Evolutionary conservation across 2,888 invertebrate genomes (phyloP), one percentile per base, ranked within the genome.

Genomic region (Hyposoter dolosus): DNA sequence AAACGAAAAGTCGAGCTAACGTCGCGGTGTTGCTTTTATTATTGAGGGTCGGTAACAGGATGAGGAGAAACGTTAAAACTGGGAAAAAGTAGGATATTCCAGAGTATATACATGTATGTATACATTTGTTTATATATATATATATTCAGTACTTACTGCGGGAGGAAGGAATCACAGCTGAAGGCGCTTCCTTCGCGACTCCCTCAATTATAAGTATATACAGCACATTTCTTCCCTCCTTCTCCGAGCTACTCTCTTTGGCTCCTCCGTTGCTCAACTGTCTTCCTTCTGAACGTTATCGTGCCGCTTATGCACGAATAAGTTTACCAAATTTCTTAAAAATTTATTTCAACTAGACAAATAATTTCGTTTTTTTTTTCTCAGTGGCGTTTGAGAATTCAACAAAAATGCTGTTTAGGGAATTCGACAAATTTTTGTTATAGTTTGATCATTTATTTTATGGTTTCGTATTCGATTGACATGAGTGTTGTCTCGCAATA

Each of bases 151-250:
- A 84, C 88, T 84, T 88, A 85, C 72, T 76, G 81, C 85, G 60
- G 71, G 86, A 89, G 89, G 88, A 89, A 90, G 90, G 90, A 90
- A 90, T 90, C 90, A 90, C 90, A 90, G 90, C 89, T 89, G 90
- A 90, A 88, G 82, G 90, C 88, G 88, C 87, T 88, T 89, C 87
- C 88, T 88, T 81, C 86, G 75, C 84, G 86, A 83, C 83, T 86
- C 83, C 86, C 78, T 83, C 78, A 86, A 86, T 86, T 83, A 83
- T 69, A 56, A 43, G 28, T 56, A 43, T 65, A 65, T 68, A 79
- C 47, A 40, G 40, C 40, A 76, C 23, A 78, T n/a, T 19, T 9
- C 50, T 80, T 65, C 72, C 68, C 79, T 81, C 76, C 19, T 12
- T 35, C 7, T 66, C n/a, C 68, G 56, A 50, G 47, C 28, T 65